Evolutionary conservation across 2,113 vertebrate species (phyloP).

Genomic region (Alexandromys fortis): DNA sequence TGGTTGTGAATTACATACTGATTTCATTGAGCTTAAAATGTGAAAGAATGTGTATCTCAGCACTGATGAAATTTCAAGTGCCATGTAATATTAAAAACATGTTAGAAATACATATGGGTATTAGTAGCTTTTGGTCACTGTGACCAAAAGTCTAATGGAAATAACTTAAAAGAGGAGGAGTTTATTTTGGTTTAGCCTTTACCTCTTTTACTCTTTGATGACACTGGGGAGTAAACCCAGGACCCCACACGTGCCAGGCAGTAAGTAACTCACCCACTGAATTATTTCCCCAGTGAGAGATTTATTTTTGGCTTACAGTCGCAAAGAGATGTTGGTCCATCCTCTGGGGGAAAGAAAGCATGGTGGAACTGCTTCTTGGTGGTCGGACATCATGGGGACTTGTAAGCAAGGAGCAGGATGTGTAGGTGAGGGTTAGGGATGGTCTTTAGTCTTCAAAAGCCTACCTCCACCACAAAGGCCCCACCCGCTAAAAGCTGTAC

Average conservation of each 20-base stretch:
- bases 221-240: neutral
- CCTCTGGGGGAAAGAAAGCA: neutral
- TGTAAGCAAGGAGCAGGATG: neutral
- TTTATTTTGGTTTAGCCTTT: neutral
- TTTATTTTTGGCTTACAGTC: neutral
- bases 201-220: neutral
- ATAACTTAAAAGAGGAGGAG: neutral
- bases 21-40: conserved; percentile 11
- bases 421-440: neutral
- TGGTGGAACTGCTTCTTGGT: neutral
- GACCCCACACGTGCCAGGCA: too few relatives aligned
- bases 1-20: neutral
- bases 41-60: neutral
- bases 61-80: neutral
- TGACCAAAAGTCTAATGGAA: neutral
- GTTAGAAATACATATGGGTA: neutral
- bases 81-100: neutral
- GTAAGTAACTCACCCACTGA: too few relatives aligned
- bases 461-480: neutral
- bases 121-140: neutral
- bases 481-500: neutral
- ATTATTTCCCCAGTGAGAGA: neutral
- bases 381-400: neutral
- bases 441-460: neutral
- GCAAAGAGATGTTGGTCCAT: neutral